Percentiles rank a stretch among this genome's conserved stretches.
Evolutionary conservation across 2,888 invertebrate genomes (phyloP).

Genomic region (Meteorus colon): DNA sequence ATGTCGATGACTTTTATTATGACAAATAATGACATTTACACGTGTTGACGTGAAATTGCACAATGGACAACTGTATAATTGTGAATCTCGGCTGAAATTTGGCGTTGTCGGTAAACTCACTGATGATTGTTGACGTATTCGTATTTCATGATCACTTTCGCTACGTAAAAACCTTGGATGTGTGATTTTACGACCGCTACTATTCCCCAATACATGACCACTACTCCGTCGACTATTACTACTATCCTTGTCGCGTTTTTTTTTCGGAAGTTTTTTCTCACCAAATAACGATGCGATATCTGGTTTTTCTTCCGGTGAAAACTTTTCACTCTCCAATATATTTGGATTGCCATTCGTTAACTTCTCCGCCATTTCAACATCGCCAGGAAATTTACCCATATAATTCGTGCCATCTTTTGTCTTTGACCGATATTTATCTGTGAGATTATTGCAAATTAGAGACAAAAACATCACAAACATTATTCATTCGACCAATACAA

Average conservation of each 20-base stretch:
- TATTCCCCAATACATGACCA: conserved; percentile 42
- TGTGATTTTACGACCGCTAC: conserved; percentile 68
- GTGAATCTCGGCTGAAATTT: conserved; percentile 41
- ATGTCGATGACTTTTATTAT: conserved; percentile 81
- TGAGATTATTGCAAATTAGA: conserved; percentile 45
- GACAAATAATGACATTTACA: conserved; percentile 83
- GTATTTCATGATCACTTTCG: conserved; percentile 78
- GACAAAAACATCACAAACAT: background rate
- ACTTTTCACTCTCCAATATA: conserved; percentile 79
- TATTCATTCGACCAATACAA: background rate
- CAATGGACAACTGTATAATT: conserved; percentile 74
- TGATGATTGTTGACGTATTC: conserved; percentile 77
- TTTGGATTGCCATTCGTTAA: conserved; percentile 82
- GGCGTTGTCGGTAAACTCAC: conserved; percentile 57
- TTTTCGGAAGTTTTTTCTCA: conserved; percentile 72
- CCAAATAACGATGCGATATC: conserved; percentile 76
- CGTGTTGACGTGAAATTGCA: conserved; percentile 81
- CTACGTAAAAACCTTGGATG: conserved; percentile 74
- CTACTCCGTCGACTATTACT: conserved; percentile 54
- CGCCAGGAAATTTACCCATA: conserved; percentile 87
- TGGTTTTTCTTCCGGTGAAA: conserved; percentile 75
- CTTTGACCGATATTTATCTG: conserved; percentile 80
- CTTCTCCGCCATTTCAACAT: conserved; percentile 84
- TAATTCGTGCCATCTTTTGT: conserved; percentile 75
- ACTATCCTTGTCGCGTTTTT: conserved; percentile 63